Percentiles rank a stretch among this genome's conserved stretches.
phyloP scores from a whole-genome alignment of 2,888 invertebrate species.

The Ornithoptera priamus region DNA sequence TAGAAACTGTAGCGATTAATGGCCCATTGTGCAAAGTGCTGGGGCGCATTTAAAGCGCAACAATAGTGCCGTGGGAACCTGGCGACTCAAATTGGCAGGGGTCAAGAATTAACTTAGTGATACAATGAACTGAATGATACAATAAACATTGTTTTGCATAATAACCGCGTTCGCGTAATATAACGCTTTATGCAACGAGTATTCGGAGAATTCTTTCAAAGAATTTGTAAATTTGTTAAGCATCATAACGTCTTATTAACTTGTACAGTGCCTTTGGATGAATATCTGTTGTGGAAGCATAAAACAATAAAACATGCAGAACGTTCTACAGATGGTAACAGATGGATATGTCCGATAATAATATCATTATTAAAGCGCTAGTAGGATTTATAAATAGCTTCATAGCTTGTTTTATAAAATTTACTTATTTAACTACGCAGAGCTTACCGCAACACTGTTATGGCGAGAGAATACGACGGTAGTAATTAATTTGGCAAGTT shows the following conservation, averaged over 20 bases:
- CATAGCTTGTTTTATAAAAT: no score
- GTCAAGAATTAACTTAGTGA: constrained; percentile 35
- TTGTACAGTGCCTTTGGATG: neutral
- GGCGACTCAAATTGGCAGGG: constrained; percentile 42
- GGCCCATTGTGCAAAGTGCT: constrained; percentile 44
- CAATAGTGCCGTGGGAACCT: constrained; percentile 50
- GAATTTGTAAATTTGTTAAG: neutral
- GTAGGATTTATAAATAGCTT: no score
- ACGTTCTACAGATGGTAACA: no score
- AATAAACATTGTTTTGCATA: constrained; percentile 25
- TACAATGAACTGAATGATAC: constrained; percentile 19
- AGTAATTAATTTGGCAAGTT: no score
- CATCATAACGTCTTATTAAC: neutral
- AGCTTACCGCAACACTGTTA: no score
- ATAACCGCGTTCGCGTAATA: constrained; percentile 22
- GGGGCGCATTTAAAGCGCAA: constrained; percentile 38
- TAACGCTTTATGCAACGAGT: constrained; percentile 15
- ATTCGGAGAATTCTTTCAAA: neutral
- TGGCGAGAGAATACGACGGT: no score
- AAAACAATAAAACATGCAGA: no score
- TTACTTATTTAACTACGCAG: no score
- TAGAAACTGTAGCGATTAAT: constrained; percentile 43
- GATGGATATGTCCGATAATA: no score
- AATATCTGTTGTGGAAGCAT: no score
- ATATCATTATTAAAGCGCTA: no score